Base-by-base conservation (phyloP, 1,140 invertebrate species). In the Epicauta chinensis region DNA sequence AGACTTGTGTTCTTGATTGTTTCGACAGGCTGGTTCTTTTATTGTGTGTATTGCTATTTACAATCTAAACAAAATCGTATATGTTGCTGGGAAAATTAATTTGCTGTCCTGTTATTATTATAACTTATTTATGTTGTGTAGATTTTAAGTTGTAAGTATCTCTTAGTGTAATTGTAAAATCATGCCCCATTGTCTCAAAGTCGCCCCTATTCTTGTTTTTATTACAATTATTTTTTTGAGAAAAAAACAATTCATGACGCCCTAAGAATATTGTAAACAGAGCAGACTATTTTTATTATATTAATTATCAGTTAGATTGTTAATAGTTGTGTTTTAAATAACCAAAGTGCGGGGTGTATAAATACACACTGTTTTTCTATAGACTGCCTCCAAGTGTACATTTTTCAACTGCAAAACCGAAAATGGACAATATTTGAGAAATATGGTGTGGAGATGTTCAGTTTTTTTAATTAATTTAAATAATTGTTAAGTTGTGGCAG, bases 221-320 rank as follows among this genome's bases (percentile, higher is more conserved):
- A n/a, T n/a, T n/a, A n/a, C n/a, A n/a, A n/a, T 23, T 23, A 7
- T 23, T 23, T 23, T 23, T 23, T 23, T 23, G 23, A 23, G 7
- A 23, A 23, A 23, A 23, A 23, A 23, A 3, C 7, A 5, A 7
- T 23, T 23, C 23, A 23, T 23, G 23, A 23, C 23, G 36, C 45
- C 47, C 46, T 17, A 59, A 59, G 56, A 58, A 64, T 58, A 54
- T 57, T 57, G 64, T 67, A 65, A 61, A 60, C 63, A 67, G 65
- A 67, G 65, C 65, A 67, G 60, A 64, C 35, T 67, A 61, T 67
- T 62, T 64, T 67, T 65, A 59, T 59, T 67, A 61, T 67, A 61
- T 64, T 67, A 63, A 59, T 59, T 58, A 56, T 56, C 42, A 60
- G 62, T 59, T 63, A 37, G 17, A 49, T 58, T 60, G 58, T 60